phyloP scores from a whole-genome alignment of 1,140 invertebrate species.

The Pogonognathellus flavescens region DNA sequence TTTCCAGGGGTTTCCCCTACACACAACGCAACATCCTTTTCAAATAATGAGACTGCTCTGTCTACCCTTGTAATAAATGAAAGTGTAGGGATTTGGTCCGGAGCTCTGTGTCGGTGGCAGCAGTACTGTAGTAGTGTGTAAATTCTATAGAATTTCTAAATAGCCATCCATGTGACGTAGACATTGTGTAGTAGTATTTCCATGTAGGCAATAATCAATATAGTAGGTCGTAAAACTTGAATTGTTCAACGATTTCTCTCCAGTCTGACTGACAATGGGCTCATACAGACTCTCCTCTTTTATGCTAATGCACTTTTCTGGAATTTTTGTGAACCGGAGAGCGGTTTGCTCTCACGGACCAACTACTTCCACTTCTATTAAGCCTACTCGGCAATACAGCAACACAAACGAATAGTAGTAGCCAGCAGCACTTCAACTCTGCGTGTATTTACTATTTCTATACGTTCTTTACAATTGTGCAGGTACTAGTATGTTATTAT shows the following conservation, averaged over 20 bases:
- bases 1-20: constrained; percentile 8
- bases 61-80: too few relatives aligned
- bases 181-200: neutral
- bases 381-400: neutral
- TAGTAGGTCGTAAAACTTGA: constrained; percentile 26
- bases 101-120: neutral
- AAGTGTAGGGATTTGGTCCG: neutral
- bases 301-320: constrained; percentile 42
- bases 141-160: neutral
- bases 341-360: neutral
- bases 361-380: neutral
- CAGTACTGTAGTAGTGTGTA: neutral
- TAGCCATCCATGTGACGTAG: neutral
- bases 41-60: neutral
- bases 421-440: neutral
- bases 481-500: too few relatives aligned
- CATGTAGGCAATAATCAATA: constrained; percentile 36
- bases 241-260: constrained; percentile 44
- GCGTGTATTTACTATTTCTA: too few relatives aligned
- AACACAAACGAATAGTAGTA: neutral
- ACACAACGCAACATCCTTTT: neutral
- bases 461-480: too few relatives aligned
- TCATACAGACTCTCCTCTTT: constrained; percentile 10
- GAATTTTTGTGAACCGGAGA: constrained; percentile 13
- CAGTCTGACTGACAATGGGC: neutral